Evolutionary conservation across 2,888 invertebrate genomes (phyloP), one percentile per base, ranked within the genome.

Genomic region (Hirtodrosophila duncani): DNA sequence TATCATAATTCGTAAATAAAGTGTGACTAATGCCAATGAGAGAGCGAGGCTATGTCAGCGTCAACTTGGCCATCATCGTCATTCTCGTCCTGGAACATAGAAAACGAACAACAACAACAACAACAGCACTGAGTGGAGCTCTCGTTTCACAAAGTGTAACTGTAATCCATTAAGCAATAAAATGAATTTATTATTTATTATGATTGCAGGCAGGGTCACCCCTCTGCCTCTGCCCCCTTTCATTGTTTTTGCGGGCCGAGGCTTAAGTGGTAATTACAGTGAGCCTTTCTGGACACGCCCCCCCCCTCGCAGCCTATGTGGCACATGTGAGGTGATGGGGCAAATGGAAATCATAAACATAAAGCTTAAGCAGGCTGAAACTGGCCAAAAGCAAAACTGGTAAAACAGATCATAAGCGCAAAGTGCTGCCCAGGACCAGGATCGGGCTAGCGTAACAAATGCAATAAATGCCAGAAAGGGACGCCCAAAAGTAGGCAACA

Each of bases 151-250:
- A 53, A 65, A 71, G 63, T 79, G 75, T 81, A 81, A 81, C 81
- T 72, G 64, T 61, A 79, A 82, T 81, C 79, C 71, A 67, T 79
- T 70, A 69, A 75, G 82, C 77, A 79, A 82, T 79, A 79, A 79
- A 79, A 75, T 75, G 55, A 72, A 72, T 81, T 79, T 82, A 79
- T 79, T 82, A 81, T 81, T 79, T 81, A 79, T 82, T 79, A 69
- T 82, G 81, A 79, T 82, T 81, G 77, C 75, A 60, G 17, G 16
- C 16, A 7, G 20, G 3, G 24, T n/a, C n/a, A n/a, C n/a, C n/a
- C n/a, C n/a, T n/a, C n/a, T n/a, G n/a, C n/a, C n/a, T n/a, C n/a
- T n/a, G n/a, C n/a, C 23, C 59, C 59, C 50, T 16, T 21, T 31
- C 61, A 51, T 64, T 64, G 64, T 59, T 59, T 46, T 58, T 55